phyloP scores from a whole-genome alignment of 2,797 vertebrate species.

The Vespertilio murinus region DNA sequence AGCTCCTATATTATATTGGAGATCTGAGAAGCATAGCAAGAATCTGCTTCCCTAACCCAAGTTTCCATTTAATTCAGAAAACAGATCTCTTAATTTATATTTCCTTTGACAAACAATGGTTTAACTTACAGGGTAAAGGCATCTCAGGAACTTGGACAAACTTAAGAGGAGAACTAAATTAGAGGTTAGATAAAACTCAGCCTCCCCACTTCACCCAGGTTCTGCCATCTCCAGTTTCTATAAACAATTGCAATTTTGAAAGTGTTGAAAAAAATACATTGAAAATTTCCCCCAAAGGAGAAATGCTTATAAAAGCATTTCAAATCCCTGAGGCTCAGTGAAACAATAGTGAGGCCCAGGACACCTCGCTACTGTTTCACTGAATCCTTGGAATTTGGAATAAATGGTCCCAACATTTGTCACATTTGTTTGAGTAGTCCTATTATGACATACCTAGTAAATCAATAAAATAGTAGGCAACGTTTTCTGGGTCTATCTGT shows the following conservation, averaged over 20 bases:
- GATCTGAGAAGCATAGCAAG: constrained; percentile 52
- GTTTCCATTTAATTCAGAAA: constrained; percentile 75
- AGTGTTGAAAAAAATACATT: constrained; percentile 67
- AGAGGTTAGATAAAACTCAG: constrained; percentile 76
- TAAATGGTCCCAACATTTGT: neutral
- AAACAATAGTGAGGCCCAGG: neutral
- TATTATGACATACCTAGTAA: neutral
- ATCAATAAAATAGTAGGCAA: neutral
- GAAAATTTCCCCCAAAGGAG: constrained; percentile 47
- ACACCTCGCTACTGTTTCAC: neutral
- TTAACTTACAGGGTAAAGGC: constrained; percentile 72
- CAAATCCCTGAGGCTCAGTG: neutral
- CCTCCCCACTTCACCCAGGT: constrained; percentile 70
- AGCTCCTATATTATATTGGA: constrained; percentile 55
- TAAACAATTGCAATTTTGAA: constrained; percentile 74
- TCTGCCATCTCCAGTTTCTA: constrained; percentile 75
- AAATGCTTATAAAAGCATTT: constrained; percentile 39
- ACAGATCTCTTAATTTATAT: constrained; percentile 77
- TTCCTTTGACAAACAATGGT: constrained; percentile 75
- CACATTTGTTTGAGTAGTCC: neutral
- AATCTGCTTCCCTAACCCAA: constrained; percentile 61
- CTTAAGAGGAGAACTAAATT: constrained; percentile 75
- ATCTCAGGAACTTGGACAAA: constrained; percentile 77
- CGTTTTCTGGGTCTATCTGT: neutral
- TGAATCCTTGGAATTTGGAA: neutral